Evolutionary conservation across 2,888 invertebrate genomes (phyloP).

Genomic region (Escarpia spicata): DNA sequence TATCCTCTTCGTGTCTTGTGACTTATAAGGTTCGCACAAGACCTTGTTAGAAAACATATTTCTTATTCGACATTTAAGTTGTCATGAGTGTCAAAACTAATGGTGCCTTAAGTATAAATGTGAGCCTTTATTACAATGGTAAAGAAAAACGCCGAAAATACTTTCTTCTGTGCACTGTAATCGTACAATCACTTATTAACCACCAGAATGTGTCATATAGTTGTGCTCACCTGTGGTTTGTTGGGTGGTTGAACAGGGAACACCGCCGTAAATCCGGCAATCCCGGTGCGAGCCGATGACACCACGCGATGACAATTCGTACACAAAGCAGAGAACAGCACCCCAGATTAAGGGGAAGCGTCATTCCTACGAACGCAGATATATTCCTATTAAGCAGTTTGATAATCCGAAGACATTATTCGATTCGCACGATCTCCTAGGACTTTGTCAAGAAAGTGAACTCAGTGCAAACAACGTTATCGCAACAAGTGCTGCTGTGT

Average conservation of each 20-base stretch:
- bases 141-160: not conserved
- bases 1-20: no score
- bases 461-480: not conserved
- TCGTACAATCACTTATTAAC: not conserved
- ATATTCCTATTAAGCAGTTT: not conserved
- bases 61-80: no score
- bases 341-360: not conserved
- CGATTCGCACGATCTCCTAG: not conserved
- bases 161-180: not conserved
- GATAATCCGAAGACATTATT: not conserved
- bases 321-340: not conserved
- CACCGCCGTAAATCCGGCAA: no score
- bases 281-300: not conserved
- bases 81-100: not conserved
- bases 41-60: no score
- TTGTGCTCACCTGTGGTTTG: not conserved
- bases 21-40: no score
- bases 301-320: not conserved
- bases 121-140: not conserved
- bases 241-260: not conserved
- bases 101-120: not conserved
- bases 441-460: not conserved
- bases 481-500: not conserved
- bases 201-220: not conserved
- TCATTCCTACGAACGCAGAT: not conserved